Conservation (phyloP, 2,113 vertebrate species). For the Malurus alboscapulatus region DNA sequence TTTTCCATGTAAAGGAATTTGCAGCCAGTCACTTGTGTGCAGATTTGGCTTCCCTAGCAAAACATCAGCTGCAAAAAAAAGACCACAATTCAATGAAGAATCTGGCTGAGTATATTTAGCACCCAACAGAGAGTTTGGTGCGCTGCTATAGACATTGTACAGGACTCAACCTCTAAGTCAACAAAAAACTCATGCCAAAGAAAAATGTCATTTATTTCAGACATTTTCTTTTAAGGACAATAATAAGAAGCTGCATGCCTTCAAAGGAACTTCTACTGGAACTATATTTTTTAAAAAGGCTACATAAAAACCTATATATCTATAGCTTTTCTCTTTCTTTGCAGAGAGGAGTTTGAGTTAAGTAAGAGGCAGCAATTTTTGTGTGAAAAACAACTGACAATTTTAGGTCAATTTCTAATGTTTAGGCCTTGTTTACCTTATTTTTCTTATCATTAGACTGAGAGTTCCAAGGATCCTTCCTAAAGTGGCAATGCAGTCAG, state of each 20-base stretch:
- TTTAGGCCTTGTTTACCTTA: neutral
- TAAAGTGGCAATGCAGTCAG: neutral
- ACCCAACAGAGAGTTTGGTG: neutral
- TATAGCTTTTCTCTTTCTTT: neutral
- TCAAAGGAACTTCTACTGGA: neutral
- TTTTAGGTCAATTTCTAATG: neutral
- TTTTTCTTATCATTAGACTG: neutral
- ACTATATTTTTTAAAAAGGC: neutral
- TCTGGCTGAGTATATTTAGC: neutral
- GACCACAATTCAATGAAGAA: neutral
- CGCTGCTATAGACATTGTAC: neutral
- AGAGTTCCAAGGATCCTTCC: neutral
- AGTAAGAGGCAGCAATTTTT: neutral
- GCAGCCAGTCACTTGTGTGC: neutral
- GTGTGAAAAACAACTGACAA: neutral
- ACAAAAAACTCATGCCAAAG: neutral
- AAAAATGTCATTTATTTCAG: neutral
- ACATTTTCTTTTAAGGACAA: neutral
- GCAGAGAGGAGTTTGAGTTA: neutral
- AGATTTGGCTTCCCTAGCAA: neutral
- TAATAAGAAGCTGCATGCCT: neutral
- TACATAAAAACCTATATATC: neutral
- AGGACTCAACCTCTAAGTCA: neutral
- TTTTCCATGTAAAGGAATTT: neutral
- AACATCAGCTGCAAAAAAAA: neutral